Base-by-base conservation (phyloP, 2,888 invertebrate species). In the Dendrolimus pini region DNA sequence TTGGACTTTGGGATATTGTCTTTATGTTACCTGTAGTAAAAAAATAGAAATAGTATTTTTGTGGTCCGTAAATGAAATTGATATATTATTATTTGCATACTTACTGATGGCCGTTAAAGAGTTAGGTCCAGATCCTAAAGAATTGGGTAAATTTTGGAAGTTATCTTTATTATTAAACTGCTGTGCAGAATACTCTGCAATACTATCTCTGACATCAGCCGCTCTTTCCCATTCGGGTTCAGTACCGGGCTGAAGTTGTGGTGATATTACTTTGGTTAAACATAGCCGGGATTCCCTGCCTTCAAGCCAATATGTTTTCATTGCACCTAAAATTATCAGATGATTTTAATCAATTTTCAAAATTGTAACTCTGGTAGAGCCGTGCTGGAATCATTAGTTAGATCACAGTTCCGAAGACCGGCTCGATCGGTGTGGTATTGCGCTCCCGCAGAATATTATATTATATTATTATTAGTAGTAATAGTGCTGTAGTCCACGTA, bases 281-380 rank as follows among this genome's bases (percentile, higher is more conserved):
- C 93, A 92, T 6, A 93, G 89, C 41, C 96, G 90, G 53, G 93
- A 92, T 68, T 95, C 94, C 57, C 95, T 92, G 52, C 94, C 94
- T 74, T 94, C 93, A 58, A 97, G 83, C 97, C 97, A 97, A 78
- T 96, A 97, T 0, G 97, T 97, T 83, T 96, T 97, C 96, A 97
- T 97, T 58, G 92, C 90, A 56, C 95, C 95, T 95, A 77, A 53
- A 71, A 67, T 57, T 8, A 57, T 63, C 58, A 18, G 30, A 57
- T 56, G 52, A 30, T 10, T 8, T 55, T 58, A 60, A 58, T 30
- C 30, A 30, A 3, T 30, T 30, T 3, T 6, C 6, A 6, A 30
- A 30, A 3, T 30, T 30, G 30, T 30, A 30, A 30, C 30, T 30
- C 30, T 30, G 30, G 30, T 30, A 6, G 30, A 18, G 18, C 18